Conservation (phyloP, 64 coral and sea anemone species). For the Pocillopora damicornis region DNA sequence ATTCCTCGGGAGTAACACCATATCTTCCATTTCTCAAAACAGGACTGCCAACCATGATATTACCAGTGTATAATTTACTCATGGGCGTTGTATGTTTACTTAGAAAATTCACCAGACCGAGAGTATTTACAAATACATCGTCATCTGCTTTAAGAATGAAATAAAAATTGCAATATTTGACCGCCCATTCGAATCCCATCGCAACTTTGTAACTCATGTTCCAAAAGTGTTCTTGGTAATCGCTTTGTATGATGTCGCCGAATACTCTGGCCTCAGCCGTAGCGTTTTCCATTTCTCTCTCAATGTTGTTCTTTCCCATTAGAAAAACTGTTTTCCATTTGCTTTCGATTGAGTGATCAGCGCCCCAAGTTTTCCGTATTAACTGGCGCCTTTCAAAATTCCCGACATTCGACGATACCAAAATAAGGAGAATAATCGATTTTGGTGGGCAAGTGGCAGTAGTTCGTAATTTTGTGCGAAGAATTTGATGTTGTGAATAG, state of each 20-base stretch:
- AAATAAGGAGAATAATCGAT: conserved; percentile 39
- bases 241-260: conserved; percentile 52
- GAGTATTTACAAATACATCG: conserved; percentile 59
- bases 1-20: conserved; percentile 34
- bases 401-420: conserved; percentile 60
- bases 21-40: conserved; percentile 57
- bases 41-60: conserved; percentile 56
- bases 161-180: conserved; percentile 46
- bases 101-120: conserved; percentile 40
- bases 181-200: conserved; percentile 62
- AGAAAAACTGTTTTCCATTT: conserved; percentile 67
- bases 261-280: conserved; percentile 29
- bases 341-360: conserved; percentile 18
- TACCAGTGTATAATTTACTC: conserved; percentile 51
- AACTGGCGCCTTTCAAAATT: conserved; percentile 45
- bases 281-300: conserved; percentile 32
- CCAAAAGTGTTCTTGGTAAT: conserved; percentile 41
- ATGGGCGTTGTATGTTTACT: conserved; percentile 23
- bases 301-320: conserved; percentile 40
- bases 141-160: conserved; percentile 68
- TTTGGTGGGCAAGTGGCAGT: conserved; percentile 30
- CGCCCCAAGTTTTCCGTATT: conserved; percentile 75
- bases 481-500: conserved; percentile 8
- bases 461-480: conserved; percentile 20
- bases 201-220: conserved; percentile 60